These are phyloP conservation scores for Azorinus chamasolen DNA, from an alignment of 2,888 invertebrate genomes.

Conservation along the genomic window DNA sequence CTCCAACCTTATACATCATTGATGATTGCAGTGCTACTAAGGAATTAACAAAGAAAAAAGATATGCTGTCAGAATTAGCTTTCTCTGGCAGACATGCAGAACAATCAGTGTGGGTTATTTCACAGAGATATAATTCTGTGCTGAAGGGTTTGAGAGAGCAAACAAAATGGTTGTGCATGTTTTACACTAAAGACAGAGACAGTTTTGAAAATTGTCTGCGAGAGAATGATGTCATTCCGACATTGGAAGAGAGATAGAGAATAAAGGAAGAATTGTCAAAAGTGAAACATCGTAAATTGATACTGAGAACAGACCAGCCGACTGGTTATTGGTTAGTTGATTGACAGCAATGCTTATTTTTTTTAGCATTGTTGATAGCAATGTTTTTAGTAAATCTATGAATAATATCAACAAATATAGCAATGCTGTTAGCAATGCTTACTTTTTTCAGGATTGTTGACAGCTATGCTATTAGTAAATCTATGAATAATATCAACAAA, in stretches of 20 bases:
- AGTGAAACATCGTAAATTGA: conserved; percentile 47
- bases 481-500: conserved; percentile 8
- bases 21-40: conserved; percentile 57
- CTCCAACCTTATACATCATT: conserved; percentile 59
- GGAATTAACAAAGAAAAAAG: conserved; percentile 58
- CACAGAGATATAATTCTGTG: conserved; percentile 62
- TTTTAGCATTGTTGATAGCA: too few species aligned
- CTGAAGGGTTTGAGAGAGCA: conserved; percentile 59
- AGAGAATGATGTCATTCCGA: conserved; percentile 61
- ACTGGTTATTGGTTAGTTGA: conserved; percentile 46
- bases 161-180: conserved; percentile 51
- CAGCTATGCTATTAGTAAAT: not conserved
- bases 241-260: conserved; percentile 39
- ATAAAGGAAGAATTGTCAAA: conserved; percentile 41
- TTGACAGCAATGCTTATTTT: conserved; percentile 37
- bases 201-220: conserved; percentile 58
- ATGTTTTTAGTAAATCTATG: too few species aligned
- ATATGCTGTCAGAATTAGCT: conserved; percentile 52
- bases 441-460: too few species aligned
- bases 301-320: conserved; percentile 43
- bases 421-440: too few species aligned
- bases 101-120: conserved; percentile 53
- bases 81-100: conserved; percentile 52
- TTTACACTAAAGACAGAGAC: conserved; percentile 47
- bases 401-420: too few species aligned